Percentiles rank a stretch among this genome's conserved stretches.
Evolutionary conservation across 2,113 vertebrate species (phyloP).

Genomic region (Prionailurus bengalensis): DNA sequence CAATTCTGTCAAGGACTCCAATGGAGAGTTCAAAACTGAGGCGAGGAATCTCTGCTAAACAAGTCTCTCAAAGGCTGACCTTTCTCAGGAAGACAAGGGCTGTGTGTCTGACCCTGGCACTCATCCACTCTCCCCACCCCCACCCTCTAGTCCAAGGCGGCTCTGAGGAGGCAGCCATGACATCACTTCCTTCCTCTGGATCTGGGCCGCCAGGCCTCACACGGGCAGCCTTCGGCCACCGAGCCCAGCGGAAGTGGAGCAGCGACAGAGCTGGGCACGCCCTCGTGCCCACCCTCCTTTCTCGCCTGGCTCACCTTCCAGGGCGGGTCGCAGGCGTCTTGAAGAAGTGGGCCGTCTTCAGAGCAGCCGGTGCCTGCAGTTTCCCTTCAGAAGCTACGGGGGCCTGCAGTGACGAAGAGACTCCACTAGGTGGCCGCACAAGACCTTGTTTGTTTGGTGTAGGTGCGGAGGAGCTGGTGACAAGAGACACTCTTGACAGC

Average conservation of each 20-base stretch:
- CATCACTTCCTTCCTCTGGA: slow-evolving; percentile 25
- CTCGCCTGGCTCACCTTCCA: background rate
- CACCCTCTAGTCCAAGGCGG: background rate
- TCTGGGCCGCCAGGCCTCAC: background rate
- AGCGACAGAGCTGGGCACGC: background rate
- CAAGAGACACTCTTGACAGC: background rate
- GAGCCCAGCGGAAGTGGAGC: background rate
- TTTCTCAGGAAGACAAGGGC: background rate
- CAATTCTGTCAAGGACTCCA: background rate
- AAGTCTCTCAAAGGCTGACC: background rate
- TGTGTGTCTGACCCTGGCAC: background rate
- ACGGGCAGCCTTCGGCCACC: background rate
- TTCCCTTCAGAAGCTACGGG: background rate
- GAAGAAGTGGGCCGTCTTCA: background rate
- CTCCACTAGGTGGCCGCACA: slow-evolving; percentile 68
- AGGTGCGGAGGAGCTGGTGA: background rate
- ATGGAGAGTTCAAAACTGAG: background rate
- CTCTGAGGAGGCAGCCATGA: background rate
- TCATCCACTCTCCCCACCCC: background rate
- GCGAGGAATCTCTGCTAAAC: background rate
- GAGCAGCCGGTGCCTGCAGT: fast-evolving
- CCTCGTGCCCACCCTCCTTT: background rate
- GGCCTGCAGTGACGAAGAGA: background rate
- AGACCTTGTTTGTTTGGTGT: slow-evolving; percentile 53
- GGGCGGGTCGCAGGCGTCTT: background rate